Percentiles rank a stretch among this genome's conserved stretches.
phyloP scores from a whole-genome alignment of 1,140 invertebrate genomes.

The Limonius californicus region DNA sequence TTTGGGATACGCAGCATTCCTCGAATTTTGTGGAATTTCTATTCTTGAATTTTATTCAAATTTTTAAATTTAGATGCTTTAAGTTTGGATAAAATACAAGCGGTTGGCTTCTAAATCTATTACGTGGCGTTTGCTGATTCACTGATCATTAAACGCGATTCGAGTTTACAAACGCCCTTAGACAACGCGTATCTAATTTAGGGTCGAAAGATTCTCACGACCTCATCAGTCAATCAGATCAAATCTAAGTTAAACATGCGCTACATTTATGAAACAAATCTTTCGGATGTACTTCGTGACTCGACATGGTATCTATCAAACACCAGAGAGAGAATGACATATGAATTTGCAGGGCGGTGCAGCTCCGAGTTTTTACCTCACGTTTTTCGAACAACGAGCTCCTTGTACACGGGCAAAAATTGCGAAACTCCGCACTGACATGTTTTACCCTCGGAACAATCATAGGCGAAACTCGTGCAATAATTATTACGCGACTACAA shows the following conservation, averaged over 20 bases:
- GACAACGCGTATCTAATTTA: slow-evolving; percentile 6
- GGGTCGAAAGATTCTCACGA: slow-evolving; percentile 13
- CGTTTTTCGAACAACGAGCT: not conserved
- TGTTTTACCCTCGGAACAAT: no score
- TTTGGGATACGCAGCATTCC: no score
- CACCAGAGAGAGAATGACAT: slow-evolving; percentile 8
- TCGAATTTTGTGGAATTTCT: no score
- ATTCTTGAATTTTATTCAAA: no score
- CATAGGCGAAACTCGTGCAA: no score
- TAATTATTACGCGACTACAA: no score
- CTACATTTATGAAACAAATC: slow-evolving; percentile 16
- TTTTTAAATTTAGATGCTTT: no score
- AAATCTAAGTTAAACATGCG: slow-evolving; percentile 12
- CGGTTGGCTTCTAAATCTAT: no score
- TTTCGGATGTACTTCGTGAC: slow-evolving; percentile 9
- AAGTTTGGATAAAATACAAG: no score
- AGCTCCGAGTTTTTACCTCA: not conserved
- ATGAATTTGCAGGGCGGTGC: slow-evolving; percentile 8
- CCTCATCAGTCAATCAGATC: slow-evolving; percentile 19
- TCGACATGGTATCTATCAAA: slow-evolving; percentile 13
- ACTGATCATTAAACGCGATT: not conserved
- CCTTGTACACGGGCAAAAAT: not conserved
- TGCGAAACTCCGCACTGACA: not conserved
- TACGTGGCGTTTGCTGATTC: slow-evolving; percentile 2
- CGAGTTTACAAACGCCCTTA: slow-evolving; percentile 12